Conservation (phyloP, 2,888 invertebrate species). For the Odontocolon sp. region DNA sequence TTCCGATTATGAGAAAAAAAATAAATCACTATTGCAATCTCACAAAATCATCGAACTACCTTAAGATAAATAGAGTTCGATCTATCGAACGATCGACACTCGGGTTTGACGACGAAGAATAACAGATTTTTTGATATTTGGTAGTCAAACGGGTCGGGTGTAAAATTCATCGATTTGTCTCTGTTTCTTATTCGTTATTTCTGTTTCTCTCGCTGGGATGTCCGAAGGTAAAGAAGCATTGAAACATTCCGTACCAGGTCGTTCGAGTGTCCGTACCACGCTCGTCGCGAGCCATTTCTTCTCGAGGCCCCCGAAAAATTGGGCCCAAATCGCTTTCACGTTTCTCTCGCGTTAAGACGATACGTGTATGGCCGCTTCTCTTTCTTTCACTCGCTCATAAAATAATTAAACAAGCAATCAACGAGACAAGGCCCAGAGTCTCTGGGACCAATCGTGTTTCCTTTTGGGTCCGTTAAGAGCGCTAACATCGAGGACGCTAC, state of each 20-base stretch:
- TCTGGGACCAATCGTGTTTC: conserved; percentile 20
- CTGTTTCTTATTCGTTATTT: background rate
- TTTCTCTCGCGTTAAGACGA: conserved; percentile 36
- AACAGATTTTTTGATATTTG: conserved; percentile 7
- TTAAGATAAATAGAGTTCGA: background rate
- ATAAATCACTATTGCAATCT: too few relatives aligned
- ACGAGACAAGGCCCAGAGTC: background rate
- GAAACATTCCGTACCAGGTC: conserved; percentile 45
- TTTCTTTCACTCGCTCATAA: conserved; percentile 17
- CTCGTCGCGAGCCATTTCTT: conserved; percentile 23
- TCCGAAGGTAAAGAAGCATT: background rate
- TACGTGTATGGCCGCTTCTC: conserved; percentile 7
- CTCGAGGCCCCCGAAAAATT: conserved; percentile 2
- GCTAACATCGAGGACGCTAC: conserved; percentile 47
- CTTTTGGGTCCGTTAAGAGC: conserved; percentile 16
- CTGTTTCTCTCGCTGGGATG: background rate
- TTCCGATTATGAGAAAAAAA: too few relatives aligned
- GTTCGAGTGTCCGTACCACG: conserved; percentile 42
- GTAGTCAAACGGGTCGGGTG: conserved; percentile 14
- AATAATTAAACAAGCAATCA: conserved; percentile 12
- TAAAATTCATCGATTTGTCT: background rate
- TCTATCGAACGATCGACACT: background rate
- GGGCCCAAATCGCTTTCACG: conserved; percentile 16
- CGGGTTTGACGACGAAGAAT: background rate
- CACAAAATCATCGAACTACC: too few relatives aligned